Conservation (phyloP, 1,140 invertebrate species). For the Holotrichia oblita region DNA sequence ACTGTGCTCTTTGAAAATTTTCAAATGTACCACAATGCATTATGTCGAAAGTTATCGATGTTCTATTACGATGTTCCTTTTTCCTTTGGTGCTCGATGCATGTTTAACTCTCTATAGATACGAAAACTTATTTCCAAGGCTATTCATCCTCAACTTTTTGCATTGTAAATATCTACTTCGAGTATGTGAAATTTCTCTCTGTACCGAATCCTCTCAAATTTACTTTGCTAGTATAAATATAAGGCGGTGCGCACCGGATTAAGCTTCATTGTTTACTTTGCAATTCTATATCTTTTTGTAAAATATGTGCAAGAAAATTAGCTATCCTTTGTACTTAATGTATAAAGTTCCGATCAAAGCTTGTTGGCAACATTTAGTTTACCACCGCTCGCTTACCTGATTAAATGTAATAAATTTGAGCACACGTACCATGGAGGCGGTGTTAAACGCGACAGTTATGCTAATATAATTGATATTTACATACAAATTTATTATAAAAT, state of each 20-base stretch:
- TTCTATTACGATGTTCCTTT: slow-evolving; percentile 1
- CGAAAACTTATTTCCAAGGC: background rate
- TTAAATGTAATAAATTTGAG: background rate
- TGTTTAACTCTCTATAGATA: background rate
- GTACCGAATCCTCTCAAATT: no score
- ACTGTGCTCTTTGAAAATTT: slow-evolving; percentile 32
- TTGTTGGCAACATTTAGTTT: background rate
- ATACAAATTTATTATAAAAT: no score
- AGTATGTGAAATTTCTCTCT: no score
- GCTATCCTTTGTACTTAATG: background rate
- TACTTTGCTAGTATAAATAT: no score
- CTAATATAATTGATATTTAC: no score
- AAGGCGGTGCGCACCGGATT: background rate
- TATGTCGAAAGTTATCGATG: slow-evolving; percentile 32
- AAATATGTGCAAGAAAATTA: background rate
- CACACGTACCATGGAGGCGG: background rate
- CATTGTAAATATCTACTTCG: background rate
- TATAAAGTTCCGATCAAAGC: background rate
- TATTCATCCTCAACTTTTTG: slow-evolving; percentile 8
- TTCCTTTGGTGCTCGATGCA: background rate
- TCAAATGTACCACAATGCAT: slow-evolving; percentile 18
- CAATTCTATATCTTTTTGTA: background rate
- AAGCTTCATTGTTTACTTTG: background rate
- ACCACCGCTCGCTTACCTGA: background rate
- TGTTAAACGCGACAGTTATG: no score